Evolutionary conservation across 2,113 vertebrate genomes (phyloP), one percentile per base, ranked within the genome.

Genomic region (Tinamus guttatus): DNA sequence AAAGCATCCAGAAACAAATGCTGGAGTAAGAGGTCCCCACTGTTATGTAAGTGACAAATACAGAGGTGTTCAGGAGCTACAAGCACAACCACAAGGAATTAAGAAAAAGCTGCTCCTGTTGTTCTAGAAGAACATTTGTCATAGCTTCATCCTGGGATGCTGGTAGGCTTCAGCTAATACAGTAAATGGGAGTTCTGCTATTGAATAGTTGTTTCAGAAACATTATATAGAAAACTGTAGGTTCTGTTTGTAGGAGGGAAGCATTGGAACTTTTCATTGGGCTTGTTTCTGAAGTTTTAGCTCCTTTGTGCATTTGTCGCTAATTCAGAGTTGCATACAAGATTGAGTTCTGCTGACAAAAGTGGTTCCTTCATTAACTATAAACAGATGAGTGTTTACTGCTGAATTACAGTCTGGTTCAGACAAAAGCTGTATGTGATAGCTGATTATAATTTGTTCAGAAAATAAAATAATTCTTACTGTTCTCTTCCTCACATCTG

Each of bases 41-140:
- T 82, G 6, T 69, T 69, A 67, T 59, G 19, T 83, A 75, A 89
- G 70, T 90, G 80, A 67, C 63, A 95, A 93, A 93, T 52, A 78
- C 67, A 73, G 34, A 92, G 84, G 78, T 89, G 14, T 40, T 91
- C 71, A 70, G 83, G 65, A 87, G 62, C 80, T 95, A 91, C 15
- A 64, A 87, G 41, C 78, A 92, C 41, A 90, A 75, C 36, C 68
- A 52, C 60, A 49, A 85, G 81, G 96, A 94, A 91, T 94, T 91
- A 70, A 40, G 71, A 91, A 96, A 67, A 51, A 94, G 52, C 87
- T 94, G 64, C 71, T 92, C 78, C 91, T 95, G 43, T 85, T 85
- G 19, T 95, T 81, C 95, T 92, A 95, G 91, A 88, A 81, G 81
- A 96, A 75, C 9, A 16, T 22, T 58, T 7, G 15, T 93, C 34